phyloP scores from a whole-genome alignment of 2,888 invertebrate species.

The Diadromus collaris region DNA sequence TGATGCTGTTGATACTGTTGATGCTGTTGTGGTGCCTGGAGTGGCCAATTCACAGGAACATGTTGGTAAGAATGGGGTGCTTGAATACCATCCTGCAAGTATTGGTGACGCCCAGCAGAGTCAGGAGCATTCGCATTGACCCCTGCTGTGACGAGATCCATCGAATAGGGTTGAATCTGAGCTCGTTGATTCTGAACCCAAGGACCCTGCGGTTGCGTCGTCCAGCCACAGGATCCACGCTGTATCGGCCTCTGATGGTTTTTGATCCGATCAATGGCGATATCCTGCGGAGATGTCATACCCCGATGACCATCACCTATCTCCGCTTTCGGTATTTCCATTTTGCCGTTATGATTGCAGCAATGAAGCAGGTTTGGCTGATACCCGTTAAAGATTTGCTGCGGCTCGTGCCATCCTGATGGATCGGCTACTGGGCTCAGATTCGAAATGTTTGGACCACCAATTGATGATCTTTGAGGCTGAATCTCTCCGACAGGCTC shows the following conservation, averaged over 20 bases:
- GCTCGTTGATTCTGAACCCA: constrained; percentile 9
- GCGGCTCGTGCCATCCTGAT: not conserved
- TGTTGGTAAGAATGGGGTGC: constrained; percentile 15
- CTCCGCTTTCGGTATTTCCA: constrained; percentile 12
- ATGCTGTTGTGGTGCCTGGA: not conserved
- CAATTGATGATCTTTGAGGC: not conserved
- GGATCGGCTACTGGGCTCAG: not conserved
- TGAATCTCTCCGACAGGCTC: not conserved
- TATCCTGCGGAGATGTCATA: constrained; percentile 68
- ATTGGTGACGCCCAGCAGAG: constrained; percentile 15
- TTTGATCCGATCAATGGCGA: constrained; percentile 53
- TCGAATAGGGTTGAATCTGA: not conserved
- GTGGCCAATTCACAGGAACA: not conserved
- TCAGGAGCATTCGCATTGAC: constrained; percentile 1
- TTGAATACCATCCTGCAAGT: constrained; percentile 1
- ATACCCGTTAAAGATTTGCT: constrained; percentile 7
- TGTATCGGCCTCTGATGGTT: constrained; percentile 33
- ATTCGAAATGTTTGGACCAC: constrained; percentile 9
- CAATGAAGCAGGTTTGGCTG: constrained; percentile 23
- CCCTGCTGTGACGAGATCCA: not conserved
- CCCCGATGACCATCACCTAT: constrained; percentile 30
- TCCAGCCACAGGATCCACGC: constrained; percentile 5
- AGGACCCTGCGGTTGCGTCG: constrained; percentile 1
- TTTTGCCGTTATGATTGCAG: constrained; percentile 34
- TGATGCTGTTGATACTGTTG: not conserved